phyloP scores from a whole-genome alignment of 2,113 vertebrate species.

The Pygoscelis adeliae region DNA sequence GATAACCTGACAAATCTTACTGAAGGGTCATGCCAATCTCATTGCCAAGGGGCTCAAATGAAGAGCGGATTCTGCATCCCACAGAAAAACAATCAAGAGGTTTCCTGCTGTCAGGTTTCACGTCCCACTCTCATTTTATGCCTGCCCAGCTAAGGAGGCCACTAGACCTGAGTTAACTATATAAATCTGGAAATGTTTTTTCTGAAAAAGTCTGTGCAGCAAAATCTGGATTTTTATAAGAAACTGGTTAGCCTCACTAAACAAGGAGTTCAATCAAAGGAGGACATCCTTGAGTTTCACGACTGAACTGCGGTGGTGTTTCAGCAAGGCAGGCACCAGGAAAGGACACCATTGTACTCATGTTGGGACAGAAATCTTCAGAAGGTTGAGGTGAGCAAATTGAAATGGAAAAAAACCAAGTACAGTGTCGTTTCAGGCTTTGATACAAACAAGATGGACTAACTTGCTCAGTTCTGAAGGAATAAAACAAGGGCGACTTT shows the following conservation, averaged over 20 bases:
- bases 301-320: not conserved
- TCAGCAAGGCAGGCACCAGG: not conserved
- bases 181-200: not conserved
- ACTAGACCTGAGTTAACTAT: not conserved
- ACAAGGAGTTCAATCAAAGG: not conserved
- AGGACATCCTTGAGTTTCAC: not conserved
- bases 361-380: not conserved
- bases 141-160: not conserved
- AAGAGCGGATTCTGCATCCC: not conserved
- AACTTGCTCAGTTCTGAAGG: not conserved
- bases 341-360: not conserved
- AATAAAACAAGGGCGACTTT: not conserved
- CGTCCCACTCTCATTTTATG: not conserved
- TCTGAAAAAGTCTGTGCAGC: not conserved
- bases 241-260: not conserved
- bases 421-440: not conserved
- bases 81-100: not conserved
- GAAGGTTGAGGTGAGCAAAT: not conserved
- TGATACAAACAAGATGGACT: not conserved
- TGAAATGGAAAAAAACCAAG: not conserved
- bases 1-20: not conserved
- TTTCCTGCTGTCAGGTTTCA: not conserved
- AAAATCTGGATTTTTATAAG: not conserved
- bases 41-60: rapidly evolving
- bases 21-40: not conserved